Evolutionary conservation across 1,140 invertebrate species (phyloP), one percentile per base, ranked within the genome.

Genomic region (Ceratosolen solmsi): DNA sequence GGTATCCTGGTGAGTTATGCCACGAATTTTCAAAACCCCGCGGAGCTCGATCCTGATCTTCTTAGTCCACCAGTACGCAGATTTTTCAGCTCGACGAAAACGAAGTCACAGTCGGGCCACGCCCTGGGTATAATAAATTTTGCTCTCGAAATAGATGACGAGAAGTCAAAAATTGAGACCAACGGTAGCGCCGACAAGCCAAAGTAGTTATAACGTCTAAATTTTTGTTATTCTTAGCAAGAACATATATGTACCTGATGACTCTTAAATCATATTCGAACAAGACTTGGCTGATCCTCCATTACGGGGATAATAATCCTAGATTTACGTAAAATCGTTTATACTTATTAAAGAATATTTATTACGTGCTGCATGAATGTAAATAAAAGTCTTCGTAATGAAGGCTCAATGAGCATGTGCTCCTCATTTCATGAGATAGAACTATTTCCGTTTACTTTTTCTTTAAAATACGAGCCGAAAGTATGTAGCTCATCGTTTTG

Each of bases 1-100:
- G 96, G 96, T 1, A 88, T 96, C 41, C 46, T 94, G 0, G 93
- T 96, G 1, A 97, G 96, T 65, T 91, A 94, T 1, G 83, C 94
- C 0, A 96, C 96, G 9, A 94, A 94, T 3, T 85, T 89, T 11
- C 90, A 93, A 80, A 89, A 94, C 85, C 91, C 93, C 0, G 86
- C 89, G 0, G 90, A 92, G 22, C 82, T 95, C 2, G 90, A 94
- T 84, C 88, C 90, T 0, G 91, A 93, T 79, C 87, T 94, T 1
- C 84, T 94, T 4, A 93, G 93, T 72, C 93, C 93, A 17, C 91
- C 92, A 2, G 87, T 93, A 1, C 87, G 86, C 38, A 86, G 86
- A 4, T 80, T 92, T 25, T 82, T 92, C 0, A 83, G 83, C 2
- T 70, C 86, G 0, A 86, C 49, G 25, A 90, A 90, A 79, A 77